These are phyloP conservation scores for Salarias fasciatus DNA, from an alignment of 2,797 vertebrate species.

Conservation along the genomic window DNA sequence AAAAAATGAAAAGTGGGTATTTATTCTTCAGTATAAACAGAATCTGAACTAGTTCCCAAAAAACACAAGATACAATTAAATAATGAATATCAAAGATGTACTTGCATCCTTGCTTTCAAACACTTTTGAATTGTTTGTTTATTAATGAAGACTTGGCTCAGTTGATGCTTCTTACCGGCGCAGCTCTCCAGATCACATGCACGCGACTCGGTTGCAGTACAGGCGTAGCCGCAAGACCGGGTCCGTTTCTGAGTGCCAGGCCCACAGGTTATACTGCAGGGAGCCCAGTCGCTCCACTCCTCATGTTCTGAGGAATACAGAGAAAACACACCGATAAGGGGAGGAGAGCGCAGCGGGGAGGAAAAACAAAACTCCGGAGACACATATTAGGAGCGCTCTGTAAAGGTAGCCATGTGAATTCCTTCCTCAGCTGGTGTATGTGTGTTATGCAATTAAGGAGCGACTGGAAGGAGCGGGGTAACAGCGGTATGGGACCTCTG, in stretches of 20 bases:
- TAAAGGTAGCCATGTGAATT: conserved; percentile 44
- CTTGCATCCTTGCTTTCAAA: too few relatives aligned
- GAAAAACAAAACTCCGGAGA: too few relatives aligned
- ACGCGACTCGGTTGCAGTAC: conserved; percentile 89
- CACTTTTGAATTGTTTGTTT: too few relatives aligned
- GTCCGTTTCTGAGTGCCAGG: conserved; percentile 89
- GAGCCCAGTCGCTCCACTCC: conserved; percentile 90
- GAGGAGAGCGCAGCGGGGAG: too few relatives aligned
- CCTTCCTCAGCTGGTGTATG: conserved; percentile 67
- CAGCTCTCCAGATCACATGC: conserved; percentile 88
- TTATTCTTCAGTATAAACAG: too few relatives aligned
- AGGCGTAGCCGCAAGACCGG: conserved; percentile 90
- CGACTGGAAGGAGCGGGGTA: conserved; percentile 32
- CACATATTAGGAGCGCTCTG: too few relatives aligned
- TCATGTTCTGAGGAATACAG: conserved; percentile 51
- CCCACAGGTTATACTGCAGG: conserved; percentile 88
- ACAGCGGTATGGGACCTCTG: conserved; percentile 38
- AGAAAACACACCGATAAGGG: too few relatives aligned
- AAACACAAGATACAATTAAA: too few relatives aligned
- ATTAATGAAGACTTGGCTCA: too few relatives aligned
- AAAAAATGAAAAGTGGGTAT: too few relatives aligned
- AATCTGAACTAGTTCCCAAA: too few relatives aligned
- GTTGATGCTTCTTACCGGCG: conserved; percentile 68
- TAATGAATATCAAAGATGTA: too few relatives aligned
- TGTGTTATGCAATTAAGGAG: conserved; percentile 59